Percentiles rank a stretch among this genome's conserved stretches.
These are phyloP conservation scores for Ovibos moschatus DNA, from an alignment of 2,113 vertebrate species.

Conservation along the genomic window DNA sequence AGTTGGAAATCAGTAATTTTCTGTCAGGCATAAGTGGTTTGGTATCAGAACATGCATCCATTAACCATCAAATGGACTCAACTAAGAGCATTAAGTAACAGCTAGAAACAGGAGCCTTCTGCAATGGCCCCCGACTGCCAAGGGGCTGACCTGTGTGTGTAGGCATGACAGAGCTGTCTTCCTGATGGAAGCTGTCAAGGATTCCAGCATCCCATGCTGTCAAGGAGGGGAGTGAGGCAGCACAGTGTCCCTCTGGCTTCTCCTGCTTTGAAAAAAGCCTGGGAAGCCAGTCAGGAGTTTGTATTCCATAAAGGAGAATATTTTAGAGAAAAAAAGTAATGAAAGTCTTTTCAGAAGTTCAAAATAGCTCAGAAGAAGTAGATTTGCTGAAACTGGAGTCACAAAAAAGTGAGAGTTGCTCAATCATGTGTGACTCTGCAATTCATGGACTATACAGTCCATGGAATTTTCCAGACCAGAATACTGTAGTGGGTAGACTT, in stretches of 20 bases:
- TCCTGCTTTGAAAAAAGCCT: constrained; percentile 39
- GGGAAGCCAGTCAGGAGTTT: neutral
- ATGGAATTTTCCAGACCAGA: neutral
- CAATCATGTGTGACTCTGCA: rapidly evolving
- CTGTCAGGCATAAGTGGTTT: constrained; percentile 71
- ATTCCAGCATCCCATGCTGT: constrained; percentile 7
- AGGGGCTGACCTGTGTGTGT: constrained; percentile 23
- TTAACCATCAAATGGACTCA: constrained; percentile 67
- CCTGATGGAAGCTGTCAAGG: constrained; percentile 7
- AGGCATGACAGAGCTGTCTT: constrained; percentile 60
- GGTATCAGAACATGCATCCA: constrained; percentile 55
- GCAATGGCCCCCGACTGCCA: neutral
- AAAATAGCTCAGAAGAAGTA: neutral
- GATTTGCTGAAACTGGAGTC: neutral
- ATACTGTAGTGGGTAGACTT: neutral
- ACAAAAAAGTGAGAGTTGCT: neutral
- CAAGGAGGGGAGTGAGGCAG: neutral
- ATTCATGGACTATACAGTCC: neutral
- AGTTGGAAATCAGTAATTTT: constrained; percentile 73
- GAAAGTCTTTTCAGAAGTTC: neutral
- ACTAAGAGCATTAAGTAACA: constrained; percentile 51
- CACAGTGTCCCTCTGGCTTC: neutral
- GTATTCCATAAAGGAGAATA: neutral
- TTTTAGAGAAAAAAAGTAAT: constrained; percentile 16
- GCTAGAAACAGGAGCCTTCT: constrained; percentile 38